These are phyloP conservation scores for Pygocentrus nattereri DNA, from an alignment of 2,797 vertebrate genomes.

Conservation along the genomic window DNA sequence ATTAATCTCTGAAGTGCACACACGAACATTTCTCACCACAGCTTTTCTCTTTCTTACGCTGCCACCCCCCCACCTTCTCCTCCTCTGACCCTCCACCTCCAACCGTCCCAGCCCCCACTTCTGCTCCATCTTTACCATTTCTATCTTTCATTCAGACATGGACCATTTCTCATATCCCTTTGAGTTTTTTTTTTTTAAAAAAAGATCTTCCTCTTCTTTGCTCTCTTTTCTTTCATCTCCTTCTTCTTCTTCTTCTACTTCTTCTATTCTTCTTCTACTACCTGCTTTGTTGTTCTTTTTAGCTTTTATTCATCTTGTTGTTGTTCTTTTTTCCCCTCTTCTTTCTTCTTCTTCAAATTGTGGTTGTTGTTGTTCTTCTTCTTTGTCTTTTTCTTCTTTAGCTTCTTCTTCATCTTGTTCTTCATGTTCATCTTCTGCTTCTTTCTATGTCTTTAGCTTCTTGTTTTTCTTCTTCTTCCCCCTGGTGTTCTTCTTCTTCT, in stretches of 20 bases:
- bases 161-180: conserved; percentile 48
- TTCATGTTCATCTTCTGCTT: no score
- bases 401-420: no score
- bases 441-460: no score
- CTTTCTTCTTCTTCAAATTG: no score
- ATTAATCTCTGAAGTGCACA: conserved; percentile 47
- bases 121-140: background rate
- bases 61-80: background rate
- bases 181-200: background rate
- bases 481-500: no score
- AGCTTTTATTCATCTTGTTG: no score
- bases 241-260: background rate
- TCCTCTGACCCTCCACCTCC: background rate
- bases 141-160: background rate
- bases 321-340: no score
- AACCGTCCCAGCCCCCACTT: background rate
- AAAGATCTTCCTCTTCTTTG: background rate
- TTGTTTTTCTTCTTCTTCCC: no score
- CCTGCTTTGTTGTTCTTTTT: no score
- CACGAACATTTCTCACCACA: background rate
- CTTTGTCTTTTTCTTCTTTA: no score
- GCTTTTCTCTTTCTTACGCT: background rate
- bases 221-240: background rate
- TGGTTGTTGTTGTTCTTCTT: no score
- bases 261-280: no score